A percentile compares a stretch with the other conserved stretches of the same genome.
Evolutionary conservation across 2,113 vertebrate genomes (phyloP).

Genomic region (Callopanchax toddi): DNA sequence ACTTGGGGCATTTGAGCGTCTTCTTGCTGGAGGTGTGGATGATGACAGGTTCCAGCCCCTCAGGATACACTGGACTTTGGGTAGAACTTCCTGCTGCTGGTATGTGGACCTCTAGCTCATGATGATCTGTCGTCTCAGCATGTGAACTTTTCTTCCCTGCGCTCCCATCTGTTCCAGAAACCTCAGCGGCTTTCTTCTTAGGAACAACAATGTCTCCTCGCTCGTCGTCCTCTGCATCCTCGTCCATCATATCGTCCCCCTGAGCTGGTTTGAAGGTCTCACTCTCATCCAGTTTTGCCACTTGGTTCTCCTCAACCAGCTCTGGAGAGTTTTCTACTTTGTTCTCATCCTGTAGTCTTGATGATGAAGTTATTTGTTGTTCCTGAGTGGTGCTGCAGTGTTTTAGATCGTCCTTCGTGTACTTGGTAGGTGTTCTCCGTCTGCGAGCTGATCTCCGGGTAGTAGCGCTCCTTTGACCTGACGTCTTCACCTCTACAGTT

Average conservation of each 20-base stretch:
- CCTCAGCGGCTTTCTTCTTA: slow-evolving; percentile 34
- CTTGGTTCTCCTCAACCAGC: not conserved
- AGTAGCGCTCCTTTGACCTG: not conserved
- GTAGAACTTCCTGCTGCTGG: slow-evolving; percentile 62
- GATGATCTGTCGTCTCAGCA: slow-evolving; percentile 70
- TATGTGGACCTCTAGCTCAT: slow-evolving; percentile 58
- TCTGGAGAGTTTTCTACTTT: slow-evolving; percentile 24
- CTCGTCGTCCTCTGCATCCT: slow-evolving; percentile 68
- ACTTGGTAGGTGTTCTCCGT: slow-evolving; percentile 86
- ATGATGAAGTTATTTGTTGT: slow-evolving; percentile 1
- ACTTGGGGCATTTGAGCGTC: slow-evolving; percentile 92
- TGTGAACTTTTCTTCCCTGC: slow-evolving; percentile 67
- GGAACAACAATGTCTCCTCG: slow-evolving; percentile 49
- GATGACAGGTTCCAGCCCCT: slow-evolving; percentile 88
- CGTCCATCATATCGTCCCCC: slow-evolving; percentile 67
- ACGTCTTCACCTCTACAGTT: slow-evolving; percentile 20
- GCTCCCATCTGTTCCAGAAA: slow-evolving; percentile 58
- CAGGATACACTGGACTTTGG: slow-evolving; percentile 77
- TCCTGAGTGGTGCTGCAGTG: slow-evolving; percentile 37
- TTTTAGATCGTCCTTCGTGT: slow-evolving; percentile 76
- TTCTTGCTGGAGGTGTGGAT: slow-evolving; percentile 89
- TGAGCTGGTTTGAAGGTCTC: slow-evolving; percentile 70
- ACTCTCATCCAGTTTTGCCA: not conserved
- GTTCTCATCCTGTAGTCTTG: not conserved
- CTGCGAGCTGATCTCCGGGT: slow-evolving; percentile 83